These are phyloP conservation scores for Atta cephalotes DNA, from an alignment of 1,140 invertebrate species.

Conservation along the genomic window DNA sequence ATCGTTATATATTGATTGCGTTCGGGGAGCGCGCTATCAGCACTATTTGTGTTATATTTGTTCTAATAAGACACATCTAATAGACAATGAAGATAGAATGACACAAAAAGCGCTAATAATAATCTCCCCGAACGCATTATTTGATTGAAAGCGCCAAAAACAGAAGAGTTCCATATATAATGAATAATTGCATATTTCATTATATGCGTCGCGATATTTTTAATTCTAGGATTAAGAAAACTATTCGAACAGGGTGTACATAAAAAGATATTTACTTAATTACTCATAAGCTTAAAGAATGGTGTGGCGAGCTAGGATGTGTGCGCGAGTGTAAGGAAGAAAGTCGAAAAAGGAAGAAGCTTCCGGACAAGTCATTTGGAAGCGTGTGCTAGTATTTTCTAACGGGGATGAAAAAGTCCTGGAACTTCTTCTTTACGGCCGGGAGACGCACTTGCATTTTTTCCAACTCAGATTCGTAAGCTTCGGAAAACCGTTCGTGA, in stretches of 20 bases:
- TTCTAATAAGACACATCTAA: no score
- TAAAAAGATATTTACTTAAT: conserved; percentile 85
- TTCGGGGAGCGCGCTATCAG: no score
- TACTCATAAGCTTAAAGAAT: conserved; percentile 76
- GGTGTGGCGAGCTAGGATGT: conserved; percentile 36
- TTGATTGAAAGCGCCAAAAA: conserved; percentile 2
- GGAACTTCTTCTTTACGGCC: conserved; percentile 6
- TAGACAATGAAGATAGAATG: no score
- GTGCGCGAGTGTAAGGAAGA: conserved; percentile 28
- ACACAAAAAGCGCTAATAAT: no score
- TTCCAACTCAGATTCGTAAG: conserved; percentile 50
- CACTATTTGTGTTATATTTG: no score
- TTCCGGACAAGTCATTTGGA: conserved; percentile 44
- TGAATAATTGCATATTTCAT: conserved; percentile 31
- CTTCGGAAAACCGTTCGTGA: conserved; percentile 41
- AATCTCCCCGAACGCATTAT: neutral
- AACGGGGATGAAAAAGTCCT: neutral
- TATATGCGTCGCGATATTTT: conserved; percentile 36
- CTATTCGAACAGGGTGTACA: conserved; percentile 83
- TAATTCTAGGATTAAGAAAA: conserved; percentile 68
- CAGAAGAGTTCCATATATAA: conserved; percentile 29
- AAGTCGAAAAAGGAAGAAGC: conserved; percentile 10
- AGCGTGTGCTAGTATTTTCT: conserved; percentile 38
- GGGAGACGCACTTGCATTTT: conserved; percentile 47
- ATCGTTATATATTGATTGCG: neutral